A percentile compares a stretch with the other conserved stretches of the same genome.
phyloP scores from a whole-genome alignment of 2,888 invertebrate species.

The Torymus aiolomorphi region DNA sequence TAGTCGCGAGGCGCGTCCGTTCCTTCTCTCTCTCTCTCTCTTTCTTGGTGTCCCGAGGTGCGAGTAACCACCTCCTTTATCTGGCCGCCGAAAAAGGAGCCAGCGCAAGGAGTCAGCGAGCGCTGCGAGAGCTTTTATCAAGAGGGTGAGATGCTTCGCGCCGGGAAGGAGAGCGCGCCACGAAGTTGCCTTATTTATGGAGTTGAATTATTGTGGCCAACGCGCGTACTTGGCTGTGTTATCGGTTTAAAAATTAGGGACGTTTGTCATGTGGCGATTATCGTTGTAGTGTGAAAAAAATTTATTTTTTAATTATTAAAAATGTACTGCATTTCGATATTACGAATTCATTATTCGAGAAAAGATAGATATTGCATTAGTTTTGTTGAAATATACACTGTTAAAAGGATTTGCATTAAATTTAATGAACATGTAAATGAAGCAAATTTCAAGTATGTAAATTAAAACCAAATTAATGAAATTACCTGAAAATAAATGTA shows the following conservation, averaged over 20 bases:
- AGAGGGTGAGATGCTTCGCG: background rate
- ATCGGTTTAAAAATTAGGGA: background rate
- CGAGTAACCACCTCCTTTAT: conserved; percentile 40
- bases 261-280: no score
- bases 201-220: conserved; percentile 7
- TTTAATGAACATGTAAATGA: no score
- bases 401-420: no score
- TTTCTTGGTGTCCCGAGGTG: conserved; percentile 21
- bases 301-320: no score
- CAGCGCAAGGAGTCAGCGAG: background rate
- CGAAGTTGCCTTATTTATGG: conserved; percentile 34
- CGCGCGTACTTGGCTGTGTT: background rate
- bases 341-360: no score
- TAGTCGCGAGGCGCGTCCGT: conserved; percentile 15
- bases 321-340: no score
- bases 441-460: no score
- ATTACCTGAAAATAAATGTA: no score
- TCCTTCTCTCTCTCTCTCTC: conserved; percentile 15
- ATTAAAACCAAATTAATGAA: no score
- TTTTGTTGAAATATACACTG: no score
- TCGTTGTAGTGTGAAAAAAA: no score
- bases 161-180: conserved; percentile 1
- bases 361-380: no score
- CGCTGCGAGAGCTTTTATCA: conserved; percentile 33
- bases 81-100: conserved; percentile 41